Evolutionary conservation across 2,888 invertebrate genomes (phyloP).

Genomic region (Phragmatobia fuliginosa): DNA sequence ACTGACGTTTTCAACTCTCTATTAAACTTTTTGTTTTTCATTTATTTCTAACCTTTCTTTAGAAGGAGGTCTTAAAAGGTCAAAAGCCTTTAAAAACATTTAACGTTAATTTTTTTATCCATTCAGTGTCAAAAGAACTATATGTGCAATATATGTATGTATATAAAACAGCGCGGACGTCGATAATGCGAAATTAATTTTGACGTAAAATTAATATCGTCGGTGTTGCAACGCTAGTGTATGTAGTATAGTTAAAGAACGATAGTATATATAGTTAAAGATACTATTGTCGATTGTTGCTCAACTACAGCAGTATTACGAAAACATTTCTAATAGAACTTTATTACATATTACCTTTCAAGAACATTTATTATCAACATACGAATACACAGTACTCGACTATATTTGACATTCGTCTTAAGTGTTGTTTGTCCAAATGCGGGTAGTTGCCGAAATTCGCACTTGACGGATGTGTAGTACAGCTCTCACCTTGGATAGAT

Average conservation of each 20-base stretch:
- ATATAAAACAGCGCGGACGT: neutral
- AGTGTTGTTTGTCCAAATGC: neutral
- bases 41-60: neutral
- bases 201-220: neutral
- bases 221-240: neutral
- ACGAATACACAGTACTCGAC: neutral
- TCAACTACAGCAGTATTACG: neutral
- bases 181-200: neutral
- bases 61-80: neutral
- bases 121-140: neutral
- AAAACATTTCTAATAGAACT: neutral
- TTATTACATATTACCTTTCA: neutral
- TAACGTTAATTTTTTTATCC: neutral
- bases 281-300: neutral
- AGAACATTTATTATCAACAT: neutral
- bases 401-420: neutral
- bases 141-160: neutral
- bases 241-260: neutral
- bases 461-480: neutral
- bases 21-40: neutral
- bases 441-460: neutral
- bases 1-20: neutral
- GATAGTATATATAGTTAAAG: neutral
- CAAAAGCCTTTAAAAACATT: neutral
- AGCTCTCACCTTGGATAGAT: too few species aligned